A percentile compares a stretch with the other conserved stretches of the same genome.
Conservation (phyloP, 1,140 invertebrate species). For the Caenorhabditis tropicalis region DNA sequence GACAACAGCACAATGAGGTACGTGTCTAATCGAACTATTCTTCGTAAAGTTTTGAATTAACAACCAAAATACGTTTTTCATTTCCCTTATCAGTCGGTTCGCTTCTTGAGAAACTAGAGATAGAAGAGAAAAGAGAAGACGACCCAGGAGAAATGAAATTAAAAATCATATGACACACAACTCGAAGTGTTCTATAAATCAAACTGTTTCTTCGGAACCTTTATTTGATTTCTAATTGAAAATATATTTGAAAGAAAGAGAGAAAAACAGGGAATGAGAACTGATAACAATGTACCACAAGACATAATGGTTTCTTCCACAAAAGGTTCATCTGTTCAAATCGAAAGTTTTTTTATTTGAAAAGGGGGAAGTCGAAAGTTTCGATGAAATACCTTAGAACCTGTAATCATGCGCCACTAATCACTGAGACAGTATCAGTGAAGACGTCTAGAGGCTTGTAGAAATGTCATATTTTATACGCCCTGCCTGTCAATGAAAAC, state of each 20-base stretch:
- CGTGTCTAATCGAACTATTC: not conserved
- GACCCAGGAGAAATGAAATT: not conserved
- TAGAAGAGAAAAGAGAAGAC: not conserved
- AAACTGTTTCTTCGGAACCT: not conserved
- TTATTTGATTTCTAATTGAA: not conserved
- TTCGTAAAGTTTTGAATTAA: not conserved
- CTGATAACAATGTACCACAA: not conserved
- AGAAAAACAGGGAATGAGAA: not conserved
- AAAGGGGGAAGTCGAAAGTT: not conserved
- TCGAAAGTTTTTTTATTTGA: not conserved
- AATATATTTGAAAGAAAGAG: not conserved
- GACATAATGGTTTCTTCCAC: not conserved
- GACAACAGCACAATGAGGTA: not conserved
- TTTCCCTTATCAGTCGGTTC: not conserved
- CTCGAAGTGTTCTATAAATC: constrained; percentile 17
- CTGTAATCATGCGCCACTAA: not conserved
- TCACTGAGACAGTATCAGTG: not conserved
- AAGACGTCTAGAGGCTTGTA: not conserved
- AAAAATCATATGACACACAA: constrained; percentile 25
- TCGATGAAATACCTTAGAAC: not conserved
- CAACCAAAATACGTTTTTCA: not conserved
- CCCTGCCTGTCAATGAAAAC: not conserved
- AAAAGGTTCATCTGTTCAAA: not conserved
- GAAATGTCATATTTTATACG: not conserved
- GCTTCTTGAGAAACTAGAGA: too few relatives aligned